Evolutionary conservation across 2,888 invertebrate species (phyloP), one percentile per base, ranked within the genome.

Genomic region (Mamestra brassicae): DNA sequence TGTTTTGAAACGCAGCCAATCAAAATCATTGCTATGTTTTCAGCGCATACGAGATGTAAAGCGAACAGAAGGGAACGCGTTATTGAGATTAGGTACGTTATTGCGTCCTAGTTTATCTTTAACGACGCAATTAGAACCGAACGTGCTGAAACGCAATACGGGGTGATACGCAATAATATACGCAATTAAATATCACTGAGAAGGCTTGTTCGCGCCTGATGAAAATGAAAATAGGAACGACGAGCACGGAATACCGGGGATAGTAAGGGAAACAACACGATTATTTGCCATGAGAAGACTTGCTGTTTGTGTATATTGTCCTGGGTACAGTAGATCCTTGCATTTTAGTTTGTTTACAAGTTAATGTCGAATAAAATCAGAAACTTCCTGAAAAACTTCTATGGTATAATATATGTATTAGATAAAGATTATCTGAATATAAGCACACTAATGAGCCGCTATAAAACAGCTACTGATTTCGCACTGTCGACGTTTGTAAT

Each of bases 401-500:
- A 47, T 34, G 17, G 42, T 34, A 15, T 58, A 38, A 54, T 15
- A 42, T 71, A 74, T 55, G 34, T 17, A 54, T 81, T 63, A 66
- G 38, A 38, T 26, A 54, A 63, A 66, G 66, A 76, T 76, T 54
- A 75, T 74, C 75, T 64, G 54, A 72, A 73, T 66, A 63, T 52
- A 68, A 81, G 38, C 63, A 64, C 69, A 80, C 61, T 79, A 81
- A 80, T 80, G 71, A 80, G 26, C 57, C 38, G 61, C 55, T 60
- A 72, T 78, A 87, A 85, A 78, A 85, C 65, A 76, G 83, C 70
- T 54, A 76, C 75, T 75, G 86, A 86, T 84, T 83, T 80, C 75
- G 70, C 80, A 79, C 73, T 73, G 71, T 82, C 80, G 75, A 74
- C 81, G 78, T 76, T 81, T 80, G 77, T 88, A 90, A 89, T 89